Conservation (phyloP, 2,888 invertebrate genomes). For the Lasioglossum calceatum region DNA sequence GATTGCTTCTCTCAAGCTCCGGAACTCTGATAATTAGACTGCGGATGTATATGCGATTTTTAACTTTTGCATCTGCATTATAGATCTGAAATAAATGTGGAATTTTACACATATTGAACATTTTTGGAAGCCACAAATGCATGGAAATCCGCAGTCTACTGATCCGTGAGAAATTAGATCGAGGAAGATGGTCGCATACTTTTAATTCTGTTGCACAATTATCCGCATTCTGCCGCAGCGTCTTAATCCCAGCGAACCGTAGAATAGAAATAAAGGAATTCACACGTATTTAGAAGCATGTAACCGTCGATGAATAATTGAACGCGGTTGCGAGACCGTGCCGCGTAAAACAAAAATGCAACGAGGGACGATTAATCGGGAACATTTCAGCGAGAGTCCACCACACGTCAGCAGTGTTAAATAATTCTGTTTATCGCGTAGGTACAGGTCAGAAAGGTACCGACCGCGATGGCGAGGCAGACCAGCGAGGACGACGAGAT, state of each 20-base stretch:
- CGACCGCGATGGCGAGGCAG: constrained; percentile 89
- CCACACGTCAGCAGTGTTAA: constrained; percentile 27
- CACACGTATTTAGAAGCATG: not conserved
- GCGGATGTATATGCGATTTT: too few species aligned
- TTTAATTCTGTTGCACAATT: not conserved
- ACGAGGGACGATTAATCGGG: constrained; percentile 4
- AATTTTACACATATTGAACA: too few species aligned
- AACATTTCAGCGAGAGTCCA: not conserved
- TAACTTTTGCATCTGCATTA: too few species aligned
- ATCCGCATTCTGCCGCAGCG: not conserved
- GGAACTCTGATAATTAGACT: not conserved
- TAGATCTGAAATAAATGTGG: too few species aligned
- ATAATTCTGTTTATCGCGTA: constrained; percentile 62
- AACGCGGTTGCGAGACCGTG: not conserved
- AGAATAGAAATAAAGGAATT: not conserved
- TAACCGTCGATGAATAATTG: constrained; percentile 9
- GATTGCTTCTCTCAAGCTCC: not conserved
- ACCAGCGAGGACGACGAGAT: constrained; percentile 96
- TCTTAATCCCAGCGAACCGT: not conserved
- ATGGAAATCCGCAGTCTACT: too few species aligned
- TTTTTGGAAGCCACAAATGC: too few species aligned
- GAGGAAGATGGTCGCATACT: not conserved
- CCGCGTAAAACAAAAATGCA: not conserved
- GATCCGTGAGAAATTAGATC: not conserved
- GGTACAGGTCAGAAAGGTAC: constrained; percentile 79